Evolutionary conservation across 2,797 vertebrate genomes (phyloP).

Genomic region (Urocyon cinereoargenteus): DNA sequence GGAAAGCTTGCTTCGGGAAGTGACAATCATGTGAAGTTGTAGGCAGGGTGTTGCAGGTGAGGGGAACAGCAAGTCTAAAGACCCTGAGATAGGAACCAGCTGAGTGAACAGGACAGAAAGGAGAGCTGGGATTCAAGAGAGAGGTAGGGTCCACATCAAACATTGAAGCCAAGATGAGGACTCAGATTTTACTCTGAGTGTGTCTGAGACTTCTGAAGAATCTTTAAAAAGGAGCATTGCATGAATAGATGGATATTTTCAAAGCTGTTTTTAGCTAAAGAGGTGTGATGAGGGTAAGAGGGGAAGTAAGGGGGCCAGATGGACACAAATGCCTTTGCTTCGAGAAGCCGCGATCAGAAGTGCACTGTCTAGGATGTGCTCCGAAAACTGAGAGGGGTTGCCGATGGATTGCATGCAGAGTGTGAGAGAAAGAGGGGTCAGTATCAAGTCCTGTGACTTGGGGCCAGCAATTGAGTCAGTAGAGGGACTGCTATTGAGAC

Average conservation of each 20-base stretch:
- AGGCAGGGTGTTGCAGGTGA: not conserved
- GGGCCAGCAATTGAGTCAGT: not conserved
- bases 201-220: not conserved
- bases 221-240: not conserved
- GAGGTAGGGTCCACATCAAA: not conserved
- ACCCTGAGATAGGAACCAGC: not conserved
- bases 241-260: not conserved
- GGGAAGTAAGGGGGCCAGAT: not conserved
- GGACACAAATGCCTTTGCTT: not conserved
- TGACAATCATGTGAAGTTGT: not conserved
- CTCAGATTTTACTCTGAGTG: not conserved
- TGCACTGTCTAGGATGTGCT: accelerated
- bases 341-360: not conserved
- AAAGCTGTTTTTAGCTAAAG: not conserved
- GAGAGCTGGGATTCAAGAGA: not conserved
- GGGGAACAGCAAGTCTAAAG: not conserved
- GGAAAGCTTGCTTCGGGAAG: not conserved
- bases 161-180: not conserved
- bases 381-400: not conserved
- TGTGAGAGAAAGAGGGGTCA: not conserved
- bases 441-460: accelerated
- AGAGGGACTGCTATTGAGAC: not conserved
- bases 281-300: not conserved
- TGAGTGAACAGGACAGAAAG: not conserved
- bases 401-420: no score